Conservation (phyloP, 2,113 vertebrate species). For the Edolisoma coerulescens region DNA sequence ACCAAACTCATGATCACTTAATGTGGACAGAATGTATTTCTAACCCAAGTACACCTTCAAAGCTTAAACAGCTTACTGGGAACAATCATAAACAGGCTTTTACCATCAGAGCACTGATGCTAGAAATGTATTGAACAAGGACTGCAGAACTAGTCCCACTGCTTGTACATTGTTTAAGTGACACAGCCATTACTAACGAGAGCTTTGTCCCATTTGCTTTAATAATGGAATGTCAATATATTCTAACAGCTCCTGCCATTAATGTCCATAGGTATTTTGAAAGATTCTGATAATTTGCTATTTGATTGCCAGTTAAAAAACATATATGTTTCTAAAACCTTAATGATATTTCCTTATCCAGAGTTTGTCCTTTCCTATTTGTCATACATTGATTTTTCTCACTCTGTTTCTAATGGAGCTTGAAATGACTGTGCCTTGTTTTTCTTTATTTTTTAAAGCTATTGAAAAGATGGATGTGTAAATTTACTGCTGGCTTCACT, state of each 20-base stretch:
- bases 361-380: constrained; percentile 12
- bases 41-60: neutral
- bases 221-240: neutral
- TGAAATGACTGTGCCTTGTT: constrained; percentile 1
- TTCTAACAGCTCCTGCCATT: neutral
- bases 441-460: constrained; percentile 21
- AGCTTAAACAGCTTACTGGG: neutral
- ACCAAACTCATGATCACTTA: neutral
- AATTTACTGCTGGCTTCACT: constrained; percentile 18
- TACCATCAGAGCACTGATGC: neutral
- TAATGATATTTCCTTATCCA: neutral
- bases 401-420: constrained; percentile 20
- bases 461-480: constrained; percentile 1
- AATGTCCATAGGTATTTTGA: neutral
- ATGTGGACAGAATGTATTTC: neutral
- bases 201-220: neutral
- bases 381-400: constrained; percentile 24
- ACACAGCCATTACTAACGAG: neutral
- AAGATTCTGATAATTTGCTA: neutral
- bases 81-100: neutral
- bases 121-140: neutral
- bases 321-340: neutral
- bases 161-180: neutral
- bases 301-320: neutral
- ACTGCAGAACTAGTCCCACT: neutral